These are phyloP conservation scores for Andrena praecox DNA, from an alignment of 2,888 invertebrate genomes.

Conservation along the genomic window DNA sequence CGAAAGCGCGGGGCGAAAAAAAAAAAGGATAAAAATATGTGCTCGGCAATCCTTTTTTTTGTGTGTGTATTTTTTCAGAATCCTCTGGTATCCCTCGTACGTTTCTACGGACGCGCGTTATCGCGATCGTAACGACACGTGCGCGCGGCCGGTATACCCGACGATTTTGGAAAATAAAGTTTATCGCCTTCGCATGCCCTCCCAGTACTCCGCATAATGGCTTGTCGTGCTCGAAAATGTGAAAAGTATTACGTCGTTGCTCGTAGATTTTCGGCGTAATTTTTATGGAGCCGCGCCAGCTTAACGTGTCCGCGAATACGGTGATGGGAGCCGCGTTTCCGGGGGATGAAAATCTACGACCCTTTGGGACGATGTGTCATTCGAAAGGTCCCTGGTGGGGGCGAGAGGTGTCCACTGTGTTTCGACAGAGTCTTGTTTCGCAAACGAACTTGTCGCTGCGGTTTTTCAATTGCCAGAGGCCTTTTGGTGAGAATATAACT, in stretches of 20 bases:
- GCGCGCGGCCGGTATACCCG: slow-evolving; percentile 50
- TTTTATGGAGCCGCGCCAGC: slow-evolving; percentile 67
- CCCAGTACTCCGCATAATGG: slow-evolving; percentile 67
- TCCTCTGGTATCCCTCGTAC: slow-evolving; percentile 67
- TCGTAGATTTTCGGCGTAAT: slow-evolving; percentile 68
- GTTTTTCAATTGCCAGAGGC: background rate
- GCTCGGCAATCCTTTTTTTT: slow-evolving; percentile 55
- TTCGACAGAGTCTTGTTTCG: slow-evolving; percentile 7
- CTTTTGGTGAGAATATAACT: background rate
- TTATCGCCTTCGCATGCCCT: slow-evolving; percentile 69
- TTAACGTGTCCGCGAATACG: slow-evolving; percentile 64
- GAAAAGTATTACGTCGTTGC: slow-evolving; percentile 66
- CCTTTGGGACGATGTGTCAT: slow-evolving; percentile 17
- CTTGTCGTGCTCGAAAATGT: slow-evolving; percentile 61
- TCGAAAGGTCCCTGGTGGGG: slow-evolving; percentile 6
- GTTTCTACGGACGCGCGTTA: slow-evolving; percentile 73
- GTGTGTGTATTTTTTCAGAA: slow-evolving; percentile 45
- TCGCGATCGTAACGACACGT: slow-evolving; percentile 70
- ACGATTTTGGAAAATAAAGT: slow-evolving; percentile 75
- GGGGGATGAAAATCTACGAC: slow-evolving; percentile 36
- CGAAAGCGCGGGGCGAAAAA: slow-evolving; percentile 36
- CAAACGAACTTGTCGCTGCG: background rate
- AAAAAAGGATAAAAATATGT: slow-evolving; percentile 56
- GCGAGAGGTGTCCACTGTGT: background rate
- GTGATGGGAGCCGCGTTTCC: slow-evolving; percentile 39